Conservation (phyloP, 2,888 invertebrate genomes). For the Limenitis camilla region DNA sequence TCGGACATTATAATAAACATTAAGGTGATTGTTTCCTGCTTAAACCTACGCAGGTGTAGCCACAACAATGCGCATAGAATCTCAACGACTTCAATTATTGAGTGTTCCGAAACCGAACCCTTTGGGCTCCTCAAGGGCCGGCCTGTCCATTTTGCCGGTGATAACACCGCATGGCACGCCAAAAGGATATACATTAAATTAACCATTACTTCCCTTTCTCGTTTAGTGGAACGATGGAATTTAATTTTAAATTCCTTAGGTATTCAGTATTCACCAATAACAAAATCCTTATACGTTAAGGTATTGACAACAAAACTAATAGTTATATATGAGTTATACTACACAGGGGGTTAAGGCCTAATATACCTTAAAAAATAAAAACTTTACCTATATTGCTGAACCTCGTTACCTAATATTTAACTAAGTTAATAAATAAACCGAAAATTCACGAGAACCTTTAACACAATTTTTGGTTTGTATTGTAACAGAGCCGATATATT, state of each 20-base stretch:
- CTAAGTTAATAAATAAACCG: not conserved
- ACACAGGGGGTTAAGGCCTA: no score
- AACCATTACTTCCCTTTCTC: constrained; percentile 40
- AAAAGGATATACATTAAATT: constrained; percentile 49
- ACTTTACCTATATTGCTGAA: no score
- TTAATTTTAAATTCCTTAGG: constrained; percentile 38
- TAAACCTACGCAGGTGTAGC: constrained; percentile 53
- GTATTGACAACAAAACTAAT: no score
- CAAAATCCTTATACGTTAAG: constrained; percentile 3
- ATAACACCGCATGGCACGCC: constrained; percentile 56
- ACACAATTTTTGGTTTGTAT: no score
- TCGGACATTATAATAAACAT: constrained; percentile 70
- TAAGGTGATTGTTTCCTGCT: constrained; percentile 67
- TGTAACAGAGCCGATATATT: no score
- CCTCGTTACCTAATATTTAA: no score
- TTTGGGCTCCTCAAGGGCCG: constrained; percentile 65
- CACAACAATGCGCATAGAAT: constrained; percentile 67
- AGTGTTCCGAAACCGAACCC: constrained; percentile 65
- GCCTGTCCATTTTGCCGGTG: constrained; percentile 63
- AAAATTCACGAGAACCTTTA: not conserved
- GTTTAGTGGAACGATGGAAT: constrained; percentile 34
- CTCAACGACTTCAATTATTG: constrained; percentile 73
- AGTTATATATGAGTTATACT: no score
- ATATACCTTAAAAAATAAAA: no score
- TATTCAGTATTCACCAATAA: constrained; percentile 23